phyloP scores from a whole-genome alignment of 2,113 vertebrate genomes.

The Leptosomus discolor region DNA sequence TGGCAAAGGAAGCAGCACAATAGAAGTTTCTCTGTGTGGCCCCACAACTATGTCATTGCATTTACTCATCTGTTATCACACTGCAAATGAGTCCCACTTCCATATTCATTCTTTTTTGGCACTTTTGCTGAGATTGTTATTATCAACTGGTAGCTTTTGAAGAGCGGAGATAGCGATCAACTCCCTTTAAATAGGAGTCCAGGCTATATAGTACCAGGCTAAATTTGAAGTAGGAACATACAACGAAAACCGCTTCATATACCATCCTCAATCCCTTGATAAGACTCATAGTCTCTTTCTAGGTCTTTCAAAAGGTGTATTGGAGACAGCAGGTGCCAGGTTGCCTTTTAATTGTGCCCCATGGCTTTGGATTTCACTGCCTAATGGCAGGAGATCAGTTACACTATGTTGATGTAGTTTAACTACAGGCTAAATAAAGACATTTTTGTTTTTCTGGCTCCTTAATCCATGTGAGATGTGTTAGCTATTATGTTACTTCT shows the following conservation, averaged over 20 bases:
- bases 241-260: neutral
- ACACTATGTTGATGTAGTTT: neutral
- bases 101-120: neutral
- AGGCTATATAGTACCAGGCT: neutral
- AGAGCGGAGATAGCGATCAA: neutral
- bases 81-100: neutral
- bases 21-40: neutral
- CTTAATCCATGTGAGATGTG: neutral
- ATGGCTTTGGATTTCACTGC: slow-evolving; percentile 22
- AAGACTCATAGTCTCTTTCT: neutral
- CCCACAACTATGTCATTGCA: neutral
- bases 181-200: neutral
- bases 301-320: neutral
- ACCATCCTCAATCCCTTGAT: neutral
- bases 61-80: neutral
- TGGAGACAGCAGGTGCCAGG: slow-evolving; percentile 28
- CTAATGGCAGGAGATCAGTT: slow-evolving; percentile 58
- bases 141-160: neutral
- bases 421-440: slow-evolving; percentile 26
- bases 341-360: slow-evolving; percentile 49
- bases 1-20: neutral
- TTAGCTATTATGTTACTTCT: slow-evolving; percentile 9
- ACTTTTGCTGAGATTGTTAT: neutral
- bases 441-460: slow-evolving; percentile 11
- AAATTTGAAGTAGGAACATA: neutral